phyloP scores from a whole-genome alignment of 1,140 invertebrate species.

The Cataglyphis hispanica region DNA sequence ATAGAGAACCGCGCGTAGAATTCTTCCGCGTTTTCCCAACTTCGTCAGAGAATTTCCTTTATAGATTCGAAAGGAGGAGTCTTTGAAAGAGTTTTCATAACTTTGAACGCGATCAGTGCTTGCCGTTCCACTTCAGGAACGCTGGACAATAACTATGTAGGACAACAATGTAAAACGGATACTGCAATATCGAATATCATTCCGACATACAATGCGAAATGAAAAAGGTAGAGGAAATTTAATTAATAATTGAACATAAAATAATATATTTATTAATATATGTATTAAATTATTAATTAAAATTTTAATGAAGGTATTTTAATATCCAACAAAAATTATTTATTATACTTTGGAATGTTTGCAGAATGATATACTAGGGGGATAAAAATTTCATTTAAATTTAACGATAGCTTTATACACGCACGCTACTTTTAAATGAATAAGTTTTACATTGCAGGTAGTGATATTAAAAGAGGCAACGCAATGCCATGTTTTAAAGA shows the following conservation, averaged over 20 bases:
- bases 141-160: slow-evolving; percentile 29
- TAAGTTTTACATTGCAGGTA: neutral
- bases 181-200: neutral
- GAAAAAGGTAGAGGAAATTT: neutral
- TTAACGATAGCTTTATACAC: neutral
- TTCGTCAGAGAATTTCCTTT: slow-evolving; percentile 3
- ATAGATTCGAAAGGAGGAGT: slow-evolving; percentile 43
- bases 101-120: slow-evolving; percentile 36
- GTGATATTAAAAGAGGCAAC: slow-evolving; percentile 56
- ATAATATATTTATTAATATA: neutral
- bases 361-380: neutral
- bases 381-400: neutral
- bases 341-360: neutral
- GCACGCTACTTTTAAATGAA: neutral
- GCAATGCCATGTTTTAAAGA: slow-evolving; percentile 28
- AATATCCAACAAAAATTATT: neutral
- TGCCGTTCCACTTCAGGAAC: slow-evolving; percentile 32
- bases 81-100: slow-evolving; percentile 44
- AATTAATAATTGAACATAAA: slow-evolving; percentile 9
- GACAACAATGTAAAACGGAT: slow-evolving; percentile 33
- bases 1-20: slow-evolving; percentile 43
- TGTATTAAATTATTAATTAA: neutral
- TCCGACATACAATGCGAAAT: neutral
- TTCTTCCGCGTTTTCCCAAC: slow-evolving; percentile 40
- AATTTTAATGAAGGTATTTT: neutral